phyloP scores from a whole-genome alignment of 2,797 vertebrate species.

The Anabas testudineus region DNA sequence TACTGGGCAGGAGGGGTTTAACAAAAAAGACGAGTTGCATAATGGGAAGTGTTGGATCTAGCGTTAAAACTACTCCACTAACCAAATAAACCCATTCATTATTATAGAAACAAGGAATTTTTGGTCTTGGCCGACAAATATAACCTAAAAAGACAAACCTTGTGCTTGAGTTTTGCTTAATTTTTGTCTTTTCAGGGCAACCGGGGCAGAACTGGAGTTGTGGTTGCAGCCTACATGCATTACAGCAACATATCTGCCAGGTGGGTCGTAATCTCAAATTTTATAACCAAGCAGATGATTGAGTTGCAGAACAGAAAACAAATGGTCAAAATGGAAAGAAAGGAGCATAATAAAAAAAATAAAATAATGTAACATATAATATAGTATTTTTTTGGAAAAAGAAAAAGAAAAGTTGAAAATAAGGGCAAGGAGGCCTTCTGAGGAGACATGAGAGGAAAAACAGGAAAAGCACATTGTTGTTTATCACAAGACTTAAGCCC shows the following conservation, averaged over 20 bases:
- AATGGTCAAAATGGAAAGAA: background rate
- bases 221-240: constrained; percentile 98
- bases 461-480: constrained; percentile 37
- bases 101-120: background rate
- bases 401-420: background rate
- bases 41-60: background rate
- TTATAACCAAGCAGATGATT: background rate
- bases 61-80: background rate
- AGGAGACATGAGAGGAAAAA: constrained; percentile 5
- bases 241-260: constrained; percentile 99
- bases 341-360: background rate
- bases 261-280: constrained; percentile 73
- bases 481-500: constrained; percentile 63
- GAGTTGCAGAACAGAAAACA: background rate
- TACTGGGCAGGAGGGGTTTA: background rate
- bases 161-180: background rate
- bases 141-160: background rate
- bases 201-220: constrained; percentile 94
- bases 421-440: background rate
- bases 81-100: background rate
- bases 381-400: background rate
- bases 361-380: too few relatives aligned
- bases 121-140: background rate
- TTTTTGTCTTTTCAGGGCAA: constrained; percentile 87
- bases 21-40: background rate